Evolutionary conservation across 2,797 vertebrate genomes (phyloP).

Genomic region (Nannoperca australis): DNA sequence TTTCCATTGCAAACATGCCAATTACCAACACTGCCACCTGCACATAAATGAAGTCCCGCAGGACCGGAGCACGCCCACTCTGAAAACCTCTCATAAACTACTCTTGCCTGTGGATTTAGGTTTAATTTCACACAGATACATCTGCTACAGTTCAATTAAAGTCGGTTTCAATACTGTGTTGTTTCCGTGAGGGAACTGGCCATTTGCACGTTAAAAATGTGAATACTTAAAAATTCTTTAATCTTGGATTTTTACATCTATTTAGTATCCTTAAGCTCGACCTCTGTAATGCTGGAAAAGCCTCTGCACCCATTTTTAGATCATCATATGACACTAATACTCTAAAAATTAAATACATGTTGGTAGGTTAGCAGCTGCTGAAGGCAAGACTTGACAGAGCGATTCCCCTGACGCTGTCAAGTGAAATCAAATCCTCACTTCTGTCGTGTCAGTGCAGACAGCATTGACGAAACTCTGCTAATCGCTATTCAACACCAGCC

Average conservation of each 20-base stretch:
- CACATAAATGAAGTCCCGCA: conserved; percentile 53
- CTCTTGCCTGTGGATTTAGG: conserved; percentile 27
- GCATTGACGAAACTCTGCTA: conserved; percentile 25
- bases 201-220: not conserved
- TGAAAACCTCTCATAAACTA: conserved; percentile 27
- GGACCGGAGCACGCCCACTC: conserved; percentile 22
- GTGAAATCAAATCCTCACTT: conserved; percentile 42
- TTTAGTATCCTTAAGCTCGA: not conserved
- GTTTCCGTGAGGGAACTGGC: not conserved
- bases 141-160: not conserved
- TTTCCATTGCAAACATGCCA: conserved; percentile 60
- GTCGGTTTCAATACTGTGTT: not conserved
- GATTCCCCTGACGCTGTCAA: conserved; percentile 29
- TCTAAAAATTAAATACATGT: conserved; percentile 21
- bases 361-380: conserved; percentile 12
- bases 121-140: conserved; percentile 21
- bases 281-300: not conserved
- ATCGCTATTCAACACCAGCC: conserved; percentile 26
- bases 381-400: not conserved
- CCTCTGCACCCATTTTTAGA: not conserved
- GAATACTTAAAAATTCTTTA: not conserved
- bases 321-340: conserved; percentile 4
- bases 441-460: conserved; percentile 22
- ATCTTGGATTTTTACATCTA: not conserved
- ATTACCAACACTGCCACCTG: conserved; percentile 58